Evolutionary conservation across 1,140 invertebrate species (phyloP), one percentile per base, ranked within the genome.

Genomic region (Notospermus geniculatus): DNA sequence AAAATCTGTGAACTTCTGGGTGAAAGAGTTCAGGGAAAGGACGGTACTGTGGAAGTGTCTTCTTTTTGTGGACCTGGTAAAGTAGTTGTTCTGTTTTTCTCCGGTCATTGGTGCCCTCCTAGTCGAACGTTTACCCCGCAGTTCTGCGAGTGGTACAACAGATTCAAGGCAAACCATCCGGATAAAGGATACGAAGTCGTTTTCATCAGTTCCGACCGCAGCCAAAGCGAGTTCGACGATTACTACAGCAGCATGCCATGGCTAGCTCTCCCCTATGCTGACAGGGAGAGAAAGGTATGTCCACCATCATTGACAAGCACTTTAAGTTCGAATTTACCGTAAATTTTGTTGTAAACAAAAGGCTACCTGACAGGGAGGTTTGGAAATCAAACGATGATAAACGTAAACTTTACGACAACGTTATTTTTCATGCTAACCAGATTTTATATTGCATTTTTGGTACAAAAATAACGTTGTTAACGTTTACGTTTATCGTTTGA

Each of bases 211-310:
- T 83, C 85, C 57, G 87, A 88, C 69, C 82, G 85, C 56, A 86
- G 87, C 60, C 83, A 86, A 59, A 61, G 46, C 1, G 85, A 85
- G 19, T 88, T 88, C 66, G 76, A 82, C 2, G 81, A 83, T 36
- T 86, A 86, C 70, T 79, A 88, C 64, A 78, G 83, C 15, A 85
- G 86, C n/a, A 82, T 88, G 63, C 87, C 88, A 0, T 89, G 88
- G 88, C 84, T 87, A 59, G 87, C 87, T n/a, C 82, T 89, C 30
- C 86, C 87, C 0, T 88, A 85, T 74, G 82, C 83, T 41, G 87
- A 88, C 71, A 86, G 87, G 41, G 86, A 87, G 15, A 60, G 46
- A 50, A 65, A 62, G 69, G 73, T 63, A 61, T 39, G 65, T 32
- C 15, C 1, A 45, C 2, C n/a, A 15, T 32, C 23, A 52, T 50